A percentile compares a stretch with the other conserved stretches of the same genome.
These are phyloP conservation scores for Gisinianus flammeolus DNA, from an alignment of 2,888 invertebrate species.

Conservation along the genomic window DNA sequence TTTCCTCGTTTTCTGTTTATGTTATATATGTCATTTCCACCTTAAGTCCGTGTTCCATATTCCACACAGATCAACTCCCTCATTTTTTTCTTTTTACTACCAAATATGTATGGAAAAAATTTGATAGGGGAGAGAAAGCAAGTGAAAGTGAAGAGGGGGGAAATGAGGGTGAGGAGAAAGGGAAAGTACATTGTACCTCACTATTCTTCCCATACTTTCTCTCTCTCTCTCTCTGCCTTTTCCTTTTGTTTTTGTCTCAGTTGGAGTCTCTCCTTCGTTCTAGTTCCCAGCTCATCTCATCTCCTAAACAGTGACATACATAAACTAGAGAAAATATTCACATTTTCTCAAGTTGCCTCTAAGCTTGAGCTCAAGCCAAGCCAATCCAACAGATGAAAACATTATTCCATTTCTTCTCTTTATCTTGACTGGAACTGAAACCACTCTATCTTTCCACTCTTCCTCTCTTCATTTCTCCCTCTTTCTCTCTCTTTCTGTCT, in stretches of 20 bases:
- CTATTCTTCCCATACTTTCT: too few relatives aligned
- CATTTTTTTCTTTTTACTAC: too few relatives aligned
- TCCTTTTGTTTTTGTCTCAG: too few relatives aligned
- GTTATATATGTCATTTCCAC: too few relatives aligned
- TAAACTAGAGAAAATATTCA: background rate
- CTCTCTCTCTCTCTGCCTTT: too few relatives aligned
- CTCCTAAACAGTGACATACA: slow-evolving; percentile 3
- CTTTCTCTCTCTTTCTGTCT: background rate
- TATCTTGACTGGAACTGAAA: slow-evolving; percentile 8
- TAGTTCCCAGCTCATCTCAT: background rate
- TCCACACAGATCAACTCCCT: too few relatives aligned
- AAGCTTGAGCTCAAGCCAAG: background rate
- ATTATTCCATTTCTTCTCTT: slow-evolving; percentile 20
- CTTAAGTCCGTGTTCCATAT: too few relatives aligned
- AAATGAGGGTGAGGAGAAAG: background rate
- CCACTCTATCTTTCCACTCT: too few relatives aligned
- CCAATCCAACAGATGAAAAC: slow-evolving; percentile 14
- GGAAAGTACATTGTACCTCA: background rate
- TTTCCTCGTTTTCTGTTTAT: too few relatives aligned
- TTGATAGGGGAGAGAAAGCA: background rate
- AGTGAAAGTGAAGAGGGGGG: background rate
- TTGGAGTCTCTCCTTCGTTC: background rate
- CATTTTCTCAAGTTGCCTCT: background rate
- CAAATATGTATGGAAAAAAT: too few relatives aligned
- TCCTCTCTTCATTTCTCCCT: too few relatives aligned